Base-by-base conservation (phyloP, 1,140 invertebrate genomes). In the Lepidurus couesii region DNA sequence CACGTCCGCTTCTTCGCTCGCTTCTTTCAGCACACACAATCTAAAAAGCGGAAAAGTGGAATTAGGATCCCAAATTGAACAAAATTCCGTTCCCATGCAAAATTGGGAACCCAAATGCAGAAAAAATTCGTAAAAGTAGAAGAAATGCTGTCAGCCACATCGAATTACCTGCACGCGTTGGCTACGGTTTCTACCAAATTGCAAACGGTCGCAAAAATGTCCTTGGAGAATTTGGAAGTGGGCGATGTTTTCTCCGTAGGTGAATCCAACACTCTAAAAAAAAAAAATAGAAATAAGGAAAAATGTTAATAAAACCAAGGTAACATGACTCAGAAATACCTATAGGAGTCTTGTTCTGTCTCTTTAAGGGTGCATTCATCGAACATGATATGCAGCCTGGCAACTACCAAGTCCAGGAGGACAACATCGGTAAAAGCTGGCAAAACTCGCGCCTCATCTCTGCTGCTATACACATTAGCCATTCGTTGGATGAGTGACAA, bases 401-500 rank as follows among this genome's bases (percentile, higher is more conserved):
- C 47, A 5, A 79, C 42, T 11, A 79, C 74, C 42, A 79, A 47
- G 42, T 79, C 78, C 78, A 79, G 34, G 7, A 75, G 73, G 6
- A 79, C 13, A 6, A 79, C 42, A 75, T 79, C 78, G 42, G 73
- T 75, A 11, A 79, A 81, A 45, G 78, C 53, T 16, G 79, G 9
- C 24, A 81, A 74, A 74, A 84, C 44, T n/a, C 13, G 53, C 1
- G 83, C 80, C 73, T 83, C 82, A 79, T 80, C 78, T 73, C 53
- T 76, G 21, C 44, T 10, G 16, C 47, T 77, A 8, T 43, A 53
- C 6, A 42, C 43, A 42, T 44, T 34, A 10, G 42, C 44, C 84
- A 77, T 42, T 53, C 73, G 42, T 74, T 75, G 73, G 4, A 43
- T 44, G n/a, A 79, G 43, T 45, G 89, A 88, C 3, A 92, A 88